Evolutionary conservation across 2,113 vertebrate species (phyloP).

Genomic region (Poecile atricapillus): DNA sequence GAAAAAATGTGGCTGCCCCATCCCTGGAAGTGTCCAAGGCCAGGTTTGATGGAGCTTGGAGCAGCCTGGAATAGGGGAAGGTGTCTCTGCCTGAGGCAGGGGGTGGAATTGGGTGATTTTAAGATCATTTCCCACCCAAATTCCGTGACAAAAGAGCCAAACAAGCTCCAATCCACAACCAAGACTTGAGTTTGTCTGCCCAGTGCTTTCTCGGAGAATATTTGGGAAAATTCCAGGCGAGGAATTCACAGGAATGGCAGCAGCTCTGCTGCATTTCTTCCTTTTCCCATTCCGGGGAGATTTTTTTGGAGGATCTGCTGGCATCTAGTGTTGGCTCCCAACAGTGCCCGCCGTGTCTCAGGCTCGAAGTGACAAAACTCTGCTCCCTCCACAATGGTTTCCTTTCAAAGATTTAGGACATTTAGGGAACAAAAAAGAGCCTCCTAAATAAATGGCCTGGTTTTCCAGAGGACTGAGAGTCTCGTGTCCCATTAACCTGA

Average conservation of each 20-base stretch:
- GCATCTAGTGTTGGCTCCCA: conserved; percentile 26
- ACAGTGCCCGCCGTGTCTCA: background rate
- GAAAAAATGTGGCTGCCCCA: background rate
- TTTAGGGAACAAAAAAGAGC: background rate
- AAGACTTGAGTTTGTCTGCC: background rate
- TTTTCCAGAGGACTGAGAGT: background rate
- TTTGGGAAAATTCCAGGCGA: rapidly evolving
- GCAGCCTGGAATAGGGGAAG: background rate
- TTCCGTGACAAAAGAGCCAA: rapidly evolving
- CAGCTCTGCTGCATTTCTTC: background rate
- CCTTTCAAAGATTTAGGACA: conserved; percentile 27
- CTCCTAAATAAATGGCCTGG: conserved; percentile 45
- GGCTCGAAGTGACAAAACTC: background rate
- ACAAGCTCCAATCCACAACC: background rate
- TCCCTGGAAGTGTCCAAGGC: background rate
- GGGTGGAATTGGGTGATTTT: too few relatives aligned
- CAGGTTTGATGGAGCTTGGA: background rate
- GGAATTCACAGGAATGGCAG: background rate
- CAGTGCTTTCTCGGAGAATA: rapidly evolving
- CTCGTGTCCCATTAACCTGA: conserved; percentile 38
- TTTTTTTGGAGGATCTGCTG: background rate
- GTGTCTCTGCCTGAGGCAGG: background rate
- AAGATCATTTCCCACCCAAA: background rate
- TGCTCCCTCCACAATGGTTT: background rate
- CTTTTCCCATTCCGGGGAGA: rapidly evolving